phyloP scores from a whole-genome alignment of 2,113 vertebrate genomes.

The Myotis brandtii region DNA sequence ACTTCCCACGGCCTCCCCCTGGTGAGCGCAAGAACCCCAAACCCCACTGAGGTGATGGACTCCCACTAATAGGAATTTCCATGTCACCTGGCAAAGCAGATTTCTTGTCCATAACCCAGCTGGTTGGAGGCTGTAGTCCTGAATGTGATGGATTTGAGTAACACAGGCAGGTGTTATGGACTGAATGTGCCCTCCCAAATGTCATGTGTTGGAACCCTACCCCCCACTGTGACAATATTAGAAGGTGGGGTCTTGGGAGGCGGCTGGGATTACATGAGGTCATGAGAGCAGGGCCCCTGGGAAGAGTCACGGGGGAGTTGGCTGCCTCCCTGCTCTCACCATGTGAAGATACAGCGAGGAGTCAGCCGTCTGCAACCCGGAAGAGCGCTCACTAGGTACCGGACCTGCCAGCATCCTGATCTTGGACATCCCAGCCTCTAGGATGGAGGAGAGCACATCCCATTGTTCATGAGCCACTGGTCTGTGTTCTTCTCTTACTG shows the following conservation, averaged over 20 bases:
- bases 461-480: not conserved
- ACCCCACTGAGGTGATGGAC: not conserved
- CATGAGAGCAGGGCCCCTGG: not conserved
- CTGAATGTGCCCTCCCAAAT: not conserved
- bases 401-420: not conserved
- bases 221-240: not conserved
- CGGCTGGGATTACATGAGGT: not conserved
- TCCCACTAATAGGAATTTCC: conserved; percentile 26
- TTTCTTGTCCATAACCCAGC: not conserved
- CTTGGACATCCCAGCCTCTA: not conserved
- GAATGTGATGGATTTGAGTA: not conserved
- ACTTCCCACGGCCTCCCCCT: rapidly evolving
- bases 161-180: not conserved
- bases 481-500: not conserved
- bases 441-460: not conserved
- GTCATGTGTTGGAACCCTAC: not conserved
- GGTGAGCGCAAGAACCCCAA: not conserved
- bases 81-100: not conserved
- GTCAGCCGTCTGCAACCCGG: not conserved
- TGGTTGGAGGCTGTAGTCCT: not conserved
- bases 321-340: not conserved
- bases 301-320: not conserved
- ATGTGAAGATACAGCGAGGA: not conserved
- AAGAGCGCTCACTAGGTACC: not conserved
- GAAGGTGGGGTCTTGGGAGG: not conserved